Evolutionary conservation across 2,113 vertebrate species (phyloP).

Genomic region (Saguinus imperator): DNA sequence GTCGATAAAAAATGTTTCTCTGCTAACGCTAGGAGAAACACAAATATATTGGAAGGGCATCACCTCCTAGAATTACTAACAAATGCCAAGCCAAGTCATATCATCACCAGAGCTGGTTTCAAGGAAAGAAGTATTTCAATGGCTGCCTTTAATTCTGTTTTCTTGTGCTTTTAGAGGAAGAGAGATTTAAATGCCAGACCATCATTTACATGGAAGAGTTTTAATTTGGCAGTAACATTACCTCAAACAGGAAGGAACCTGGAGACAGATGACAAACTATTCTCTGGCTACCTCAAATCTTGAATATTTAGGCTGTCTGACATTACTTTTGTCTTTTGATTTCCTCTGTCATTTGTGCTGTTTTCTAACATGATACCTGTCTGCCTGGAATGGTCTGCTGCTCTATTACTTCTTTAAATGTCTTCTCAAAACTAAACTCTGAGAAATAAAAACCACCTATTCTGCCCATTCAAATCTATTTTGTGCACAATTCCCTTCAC

Average conservation of each 20-base stretch:
- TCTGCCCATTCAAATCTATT: background rate
- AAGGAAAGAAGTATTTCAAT: background rate
- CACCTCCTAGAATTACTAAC: background rate
- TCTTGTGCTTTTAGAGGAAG: background rate
- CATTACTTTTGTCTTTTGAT: background rate
- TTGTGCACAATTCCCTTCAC: background rate
- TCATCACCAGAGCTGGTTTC: background rate
- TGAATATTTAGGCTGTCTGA: background rate
- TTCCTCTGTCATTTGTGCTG: background rate
- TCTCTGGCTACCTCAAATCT: background rate
- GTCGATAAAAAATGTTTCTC: constrained; percentile 12
- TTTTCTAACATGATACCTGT: background rate
- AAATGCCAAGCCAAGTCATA: constrained; percentile 7
- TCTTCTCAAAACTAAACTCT: background rate
- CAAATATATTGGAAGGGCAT: constrained; percentile 1
- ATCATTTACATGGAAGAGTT: background rate
- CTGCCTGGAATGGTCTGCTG: background rate
- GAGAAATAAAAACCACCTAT: background rate
- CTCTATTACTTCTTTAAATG: background rate
- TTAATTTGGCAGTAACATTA: background rate
- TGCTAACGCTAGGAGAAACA: constrained; percentile 8
- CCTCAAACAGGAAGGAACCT: background rate
- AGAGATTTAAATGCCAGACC: background rate
- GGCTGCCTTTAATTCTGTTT: background rate
- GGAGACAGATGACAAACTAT: background rate